Base-by-base conservation (phyloP, 2,113 vertebrate genomes). In the Myiagra hebetior region DNA sequence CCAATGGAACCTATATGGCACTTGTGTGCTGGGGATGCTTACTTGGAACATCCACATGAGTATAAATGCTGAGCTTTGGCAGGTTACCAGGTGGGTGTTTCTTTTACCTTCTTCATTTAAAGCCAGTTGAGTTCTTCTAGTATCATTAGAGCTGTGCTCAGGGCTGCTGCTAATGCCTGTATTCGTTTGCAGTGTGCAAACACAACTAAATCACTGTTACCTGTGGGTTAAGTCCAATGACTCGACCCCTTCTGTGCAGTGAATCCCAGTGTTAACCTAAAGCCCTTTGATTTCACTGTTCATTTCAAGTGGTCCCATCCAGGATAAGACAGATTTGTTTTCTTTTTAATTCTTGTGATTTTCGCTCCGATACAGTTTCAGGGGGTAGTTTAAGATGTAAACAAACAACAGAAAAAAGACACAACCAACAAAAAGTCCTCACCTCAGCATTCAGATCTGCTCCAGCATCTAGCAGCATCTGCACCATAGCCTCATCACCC, bases 401-500 rank as follows among this genome's bases (percentile, higher is more conserved):
- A 96, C 74, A 94, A 86, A 89, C 50, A 95, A 95, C 84, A 94
- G 46, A 75, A 91, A 59, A 94, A 81, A 83, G 59, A 93, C 80
- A 89, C 63, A 92, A 95, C 85, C 89, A 97, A 96, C 76, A 96
- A 93, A 92, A 91, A 81, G 59, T 95, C 89, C 99, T 99, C 94
- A 99, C 99, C 99, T 99, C 99, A 91, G 98, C 99, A 97, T 99
- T 99, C 93, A 99, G 99, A 96, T 99, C 99, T 70, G 99, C 99
- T 98, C 99, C 99, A 42, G 99, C 99, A 91, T 99, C 99, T 98
- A 99, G 98, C 97, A 99, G 98, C 99, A 99, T 99, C 98, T 99
- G 99, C 60, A 99, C 99, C 99, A 99, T 99, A 64, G 99, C 99
- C 97, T 99, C 99, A 84, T 99, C 99, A 85, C 99, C 99, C 42